A percentile compares a stretch with the other conserved stretches of the same genome.
These are phyloP conservation scores for Acyrthosiphon pisum DNA, from an alignment of 1,140 invertebrate genomes.

Conservation along the genomic window DNA sequence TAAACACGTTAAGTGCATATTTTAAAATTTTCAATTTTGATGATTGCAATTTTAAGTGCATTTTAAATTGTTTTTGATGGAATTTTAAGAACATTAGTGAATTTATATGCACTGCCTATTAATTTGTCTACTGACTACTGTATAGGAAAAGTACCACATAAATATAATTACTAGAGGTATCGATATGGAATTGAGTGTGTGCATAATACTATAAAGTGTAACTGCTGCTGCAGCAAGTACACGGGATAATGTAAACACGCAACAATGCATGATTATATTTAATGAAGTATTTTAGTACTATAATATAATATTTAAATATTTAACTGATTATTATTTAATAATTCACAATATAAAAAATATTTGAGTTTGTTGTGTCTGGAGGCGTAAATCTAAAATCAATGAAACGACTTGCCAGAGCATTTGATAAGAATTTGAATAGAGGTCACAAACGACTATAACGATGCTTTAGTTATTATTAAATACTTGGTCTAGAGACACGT, in stretches of 20 bases:
- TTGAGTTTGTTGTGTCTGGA: neutral
- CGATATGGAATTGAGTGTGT: too few relatives aligned
- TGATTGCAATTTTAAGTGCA: neutral
- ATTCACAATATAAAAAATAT: neutral
- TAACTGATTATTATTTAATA: neutral
- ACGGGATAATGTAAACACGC: too few relatives aligned
- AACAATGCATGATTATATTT: too few relatives aligned
- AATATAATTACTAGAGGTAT: too few relatives aligned
- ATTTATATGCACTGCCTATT: too few relatives aligned
- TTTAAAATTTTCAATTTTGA: neutral
- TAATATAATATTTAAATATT: neutral
- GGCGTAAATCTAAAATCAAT: neutral
- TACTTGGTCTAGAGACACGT: neutral
- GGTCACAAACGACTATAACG: neutral
- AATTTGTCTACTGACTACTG: too few relatives aligned
- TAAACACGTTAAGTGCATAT: neutral
- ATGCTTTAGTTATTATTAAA: slow-evolving; percentile 7
- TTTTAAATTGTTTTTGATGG: neutral
- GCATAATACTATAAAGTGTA: too few relatives aligned
- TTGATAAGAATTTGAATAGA: neutral
- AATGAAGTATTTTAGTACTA: too few relatives aligned
- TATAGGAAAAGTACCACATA: too few relatives aligned
- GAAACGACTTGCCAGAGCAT: neutral
- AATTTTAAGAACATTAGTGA: neutral
- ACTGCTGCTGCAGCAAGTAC: too few relatives aligned